Percentiles rank a stretch among this genome's conserved stretches.
phyloP scores from a whole-genome alignment of 2,113 vertebrate species.

The Thalassarche chlororhynchos region DNA sequence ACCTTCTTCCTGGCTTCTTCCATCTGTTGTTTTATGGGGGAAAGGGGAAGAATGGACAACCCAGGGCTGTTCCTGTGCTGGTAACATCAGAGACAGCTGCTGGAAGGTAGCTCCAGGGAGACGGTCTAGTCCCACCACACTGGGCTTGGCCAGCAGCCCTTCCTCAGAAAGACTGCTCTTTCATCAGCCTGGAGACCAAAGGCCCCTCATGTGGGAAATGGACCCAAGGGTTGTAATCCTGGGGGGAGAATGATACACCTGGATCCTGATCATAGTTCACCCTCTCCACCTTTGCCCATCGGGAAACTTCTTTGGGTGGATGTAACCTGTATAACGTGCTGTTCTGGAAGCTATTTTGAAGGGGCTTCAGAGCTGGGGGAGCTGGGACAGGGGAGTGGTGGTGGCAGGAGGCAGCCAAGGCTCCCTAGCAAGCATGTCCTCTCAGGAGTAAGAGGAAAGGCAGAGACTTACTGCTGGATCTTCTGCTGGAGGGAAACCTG shows the following conservation, averaged over 20 bases:
- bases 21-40: neutral
- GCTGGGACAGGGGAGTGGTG: neutral
- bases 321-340: neutral
- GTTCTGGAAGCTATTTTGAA: neutral
- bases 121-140: neutral
- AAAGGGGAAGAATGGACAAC: neutral
- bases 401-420: neutral
- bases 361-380: neutral
- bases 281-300: neutral
- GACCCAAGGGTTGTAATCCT: neutral
- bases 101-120: neutral
- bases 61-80: neutral
- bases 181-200: neutral
- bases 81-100: neutral
- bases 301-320: neutral
- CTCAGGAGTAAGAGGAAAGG: neutral
- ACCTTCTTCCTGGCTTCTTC: neutral
- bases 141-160: neutral
- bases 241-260: neutral
- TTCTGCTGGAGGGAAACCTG: neutral
- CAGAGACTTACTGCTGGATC: neutral
- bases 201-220: neutral
- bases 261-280: neutral
- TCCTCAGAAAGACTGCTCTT: neutral
- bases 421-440: neutral